phyloP scores from a whole-genome alignment of 2,113 vertebrate species.

The Balaeniceps rex region DNA sequence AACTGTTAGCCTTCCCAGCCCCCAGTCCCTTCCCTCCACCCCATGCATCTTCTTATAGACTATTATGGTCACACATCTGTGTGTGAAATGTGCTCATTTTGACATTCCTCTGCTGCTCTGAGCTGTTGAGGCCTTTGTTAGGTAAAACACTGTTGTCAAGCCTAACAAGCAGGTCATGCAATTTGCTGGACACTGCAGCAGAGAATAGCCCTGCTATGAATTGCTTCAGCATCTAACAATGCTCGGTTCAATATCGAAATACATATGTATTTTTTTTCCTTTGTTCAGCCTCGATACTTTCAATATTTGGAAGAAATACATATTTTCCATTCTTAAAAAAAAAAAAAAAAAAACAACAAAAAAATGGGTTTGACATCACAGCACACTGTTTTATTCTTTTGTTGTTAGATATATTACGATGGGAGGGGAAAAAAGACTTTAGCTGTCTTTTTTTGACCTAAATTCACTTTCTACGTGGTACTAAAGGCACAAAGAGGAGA shows the following conservation, averaged over 20 bases:
- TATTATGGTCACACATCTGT: constrained; percentile 92
- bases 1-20: constrained; percentile 71
- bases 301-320: constrained; percentile 31
- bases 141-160: constrained; percentile 85
- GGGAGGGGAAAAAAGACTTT: background rate
- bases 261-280: constrained; percentile 53
- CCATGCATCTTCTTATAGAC: constrained; percentile 84
- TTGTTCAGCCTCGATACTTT: constrained; percentile 1
- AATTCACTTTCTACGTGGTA: constrained; percentile 45
- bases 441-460: constrained; percentile 48
- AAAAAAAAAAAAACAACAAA: background rate
- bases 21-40: constrained; percentile 55
- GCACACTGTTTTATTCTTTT: constrained; percentile 31
- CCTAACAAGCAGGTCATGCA: constrained; percentile 85
- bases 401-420: background rate
- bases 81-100: constrained; percentile 96
- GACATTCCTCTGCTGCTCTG: constrained; percentile 88
- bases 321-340: background rate
- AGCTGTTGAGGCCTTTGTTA: constrained; percentile 88
- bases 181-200: constrained; percentile 71
- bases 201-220: constrained; percentile 69
- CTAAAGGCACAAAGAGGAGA: constrained; percentile 29
- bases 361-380: background rate
- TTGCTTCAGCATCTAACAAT: constrained; percentile 55
- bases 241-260: constrained; percentile 54